Evolutionary conservation across 1,140 invertebrate genomes (phyloP).

Genomic region (Caerostris darwini): DNA sequence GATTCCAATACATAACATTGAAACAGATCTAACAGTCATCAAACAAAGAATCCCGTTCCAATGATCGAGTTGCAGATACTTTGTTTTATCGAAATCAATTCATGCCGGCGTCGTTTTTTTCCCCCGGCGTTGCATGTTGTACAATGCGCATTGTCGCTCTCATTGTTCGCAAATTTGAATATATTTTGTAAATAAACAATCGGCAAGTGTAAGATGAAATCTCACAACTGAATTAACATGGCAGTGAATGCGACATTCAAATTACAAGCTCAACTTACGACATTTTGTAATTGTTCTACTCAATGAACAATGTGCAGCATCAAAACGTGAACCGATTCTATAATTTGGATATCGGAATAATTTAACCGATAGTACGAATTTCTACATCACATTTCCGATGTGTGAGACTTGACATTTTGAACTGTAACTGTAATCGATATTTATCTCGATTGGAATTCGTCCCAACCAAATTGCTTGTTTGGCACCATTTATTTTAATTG

Average conservation of each 20-base stretch:
- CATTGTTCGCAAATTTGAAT: not conserved
- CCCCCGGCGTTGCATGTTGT: not conserved
- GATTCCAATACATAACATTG: not conserved
- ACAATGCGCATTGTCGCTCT: not conserved
- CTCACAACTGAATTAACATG: not conserved
- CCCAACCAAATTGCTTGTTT: too few relatives aligned
- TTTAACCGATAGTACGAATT: too few relatives aligned
- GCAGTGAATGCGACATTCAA: not conserved
- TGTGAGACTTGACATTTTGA: too few relatives aligned
- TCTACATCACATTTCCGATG: too few relatives aligned
- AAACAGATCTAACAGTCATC: not conserved
- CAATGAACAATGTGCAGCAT: not conserved
- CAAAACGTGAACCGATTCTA: not conserved
- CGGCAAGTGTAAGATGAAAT: not conserved
- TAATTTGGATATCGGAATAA: not conserved
- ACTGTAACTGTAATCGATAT: too few relatives aligned
- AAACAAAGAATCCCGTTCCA: not conserved
- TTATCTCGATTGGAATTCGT: too few relatives aligned
- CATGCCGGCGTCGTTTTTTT: not conserved
- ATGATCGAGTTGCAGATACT: not conserved
- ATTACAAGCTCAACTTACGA: not conserved
- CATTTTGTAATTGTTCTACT: too few relatives aligned
- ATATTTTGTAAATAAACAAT: conserved; percentile 10
- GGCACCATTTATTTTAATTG: too few relatives aligned
- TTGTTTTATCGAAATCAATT: not conserved